phyloP scores from a whole-genome alignment of 2,888 invertebrate species.

The Leptura quadrifasciata region DNA sequence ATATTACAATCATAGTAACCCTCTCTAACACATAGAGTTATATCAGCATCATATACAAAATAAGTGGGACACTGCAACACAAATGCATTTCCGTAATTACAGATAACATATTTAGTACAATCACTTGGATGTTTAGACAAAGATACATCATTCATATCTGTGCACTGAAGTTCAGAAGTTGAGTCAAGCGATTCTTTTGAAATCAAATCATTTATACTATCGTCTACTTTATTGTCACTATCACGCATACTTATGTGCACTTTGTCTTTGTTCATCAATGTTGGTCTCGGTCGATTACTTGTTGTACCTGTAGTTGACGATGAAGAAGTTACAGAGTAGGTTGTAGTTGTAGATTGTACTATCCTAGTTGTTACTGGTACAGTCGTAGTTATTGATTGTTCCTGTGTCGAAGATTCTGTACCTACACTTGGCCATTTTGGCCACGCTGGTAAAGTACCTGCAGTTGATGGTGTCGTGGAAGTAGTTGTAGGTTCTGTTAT shows the following conservation, averaged over 20 bases:
- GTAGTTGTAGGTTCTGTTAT: no score
- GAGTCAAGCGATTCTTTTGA: background rate
- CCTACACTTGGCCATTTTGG: no score
- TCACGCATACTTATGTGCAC: background rate
- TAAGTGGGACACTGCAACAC: conserved; percentile 9
- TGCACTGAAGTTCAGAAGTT: background rate
- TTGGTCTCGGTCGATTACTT: background rate
- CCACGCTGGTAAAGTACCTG: no score
- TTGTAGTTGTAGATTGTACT: no score
- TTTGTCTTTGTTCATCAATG: background rate
- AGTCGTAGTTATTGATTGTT: no score
- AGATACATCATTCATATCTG: background rate
- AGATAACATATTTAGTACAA: conserved; percentile 16
- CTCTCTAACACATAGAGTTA: conserved; percentile 10
- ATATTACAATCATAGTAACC: conserved; percentile 16
- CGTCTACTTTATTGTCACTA: background rate
- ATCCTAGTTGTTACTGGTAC: no score
- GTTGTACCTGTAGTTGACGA: no score
- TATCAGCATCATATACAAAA: conserved; percentile 17
- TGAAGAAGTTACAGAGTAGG: no score
- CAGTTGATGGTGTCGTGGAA: no score
- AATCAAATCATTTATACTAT: background rate
- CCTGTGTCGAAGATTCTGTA: no score
- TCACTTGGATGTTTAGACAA: conserved; percentile 10
- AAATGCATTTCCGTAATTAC: conserved; percentile 12